Evolutionary conservation across 2,888 invertebrate species (phyloP), one percentile per base, ranked within the genome.

Genomic region (Ophion slaviceki): DNA sequence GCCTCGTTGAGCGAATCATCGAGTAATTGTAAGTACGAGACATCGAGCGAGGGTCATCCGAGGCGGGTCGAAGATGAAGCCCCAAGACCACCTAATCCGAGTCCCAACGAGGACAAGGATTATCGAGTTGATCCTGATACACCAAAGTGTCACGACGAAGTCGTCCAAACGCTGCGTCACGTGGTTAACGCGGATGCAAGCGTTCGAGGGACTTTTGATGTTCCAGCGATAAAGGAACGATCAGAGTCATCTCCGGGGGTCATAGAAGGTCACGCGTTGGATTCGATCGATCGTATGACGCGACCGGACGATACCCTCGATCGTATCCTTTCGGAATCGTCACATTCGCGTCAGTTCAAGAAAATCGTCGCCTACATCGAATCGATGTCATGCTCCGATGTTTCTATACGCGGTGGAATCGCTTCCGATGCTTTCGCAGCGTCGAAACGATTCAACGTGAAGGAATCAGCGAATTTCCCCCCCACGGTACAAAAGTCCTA

Each of bases 31-130:
- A 85, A 88, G 61, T 92, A 91, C 84, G 90, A 91, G 75, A 91
- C 92, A 28, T 90, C 92, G 40, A 91, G 90, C 85, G 91, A 91
- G 61, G 91, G 90, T 6, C 82, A 75, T 14, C 11, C 80, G 66
- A 85, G 81, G 59, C 79, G 67, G 40, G 68, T 62, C 28, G 45
- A 4, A 62, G 70, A 45, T 14, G 78, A 57, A 11, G 32, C 68
- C 20, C 24, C n/a, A 45, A n/a, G 68, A 62, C 45, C 75, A 61
- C 74, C 78, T 36, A 67, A 77, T 47, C 67, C 36, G 36, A 70
- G 1, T 57, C 32, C 28, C 2, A 20, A 24, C 6, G 59, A n/a
- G 36, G 32, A 24, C 57, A 57, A 71, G 47, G 10, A 40, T 57
- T 36, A 14, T 72, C 72, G 1, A n/a, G 57, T 45, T 14, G 67